These are phyloP conservation scores for Cyclina sinensis DNA, from an alignment of 1,140 invertebrate species.

Conservation along the genomic window DNA sequence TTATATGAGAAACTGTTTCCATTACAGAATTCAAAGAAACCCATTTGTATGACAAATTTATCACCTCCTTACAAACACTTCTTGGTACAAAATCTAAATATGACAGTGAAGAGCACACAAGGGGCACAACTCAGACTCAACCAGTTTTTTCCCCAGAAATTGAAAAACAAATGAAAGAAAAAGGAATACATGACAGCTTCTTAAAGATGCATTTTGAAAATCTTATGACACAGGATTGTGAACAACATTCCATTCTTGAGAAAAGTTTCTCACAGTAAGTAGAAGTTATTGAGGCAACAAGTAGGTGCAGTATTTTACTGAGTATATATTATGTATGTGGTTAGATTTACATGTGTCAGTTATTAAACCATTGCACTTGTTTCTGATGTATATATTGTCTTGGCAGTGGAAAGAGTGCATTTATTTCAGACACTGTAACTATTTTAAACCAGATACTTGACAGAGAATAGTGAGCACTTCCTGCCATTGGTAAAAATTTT, in stretches of 20 bases:
- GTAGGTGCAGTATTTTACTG: too few relatives aligned
- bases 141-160: conserved; percentile 71
- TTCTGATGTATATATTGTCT: too few relatives aligned
- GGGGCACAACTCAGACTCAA: not conserved
- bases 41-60: conserved; percentile 76
- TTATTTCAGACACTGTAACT: too few relatives aligned
- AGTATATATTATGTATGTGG: too few relatives aligned
- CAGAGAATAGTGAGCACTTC: too few relatives aligned
- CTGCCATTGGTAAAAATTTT: too few relatives aligned
- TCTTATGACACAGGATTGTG: conserved; percentile 66
- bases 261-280: conserved; percentile 46
- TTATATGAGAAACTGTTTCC: conserved; percentile 14
- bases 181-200: conserved; percentile 77
- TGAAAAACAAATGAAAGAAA: conserved; percentile 73
- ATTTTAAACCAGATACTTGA: too few relatives aligned
- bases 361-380: too few relatives aligned
- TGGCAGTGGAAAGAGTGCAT: too few relatives aligned
- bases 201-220: conserved; percentile 80
- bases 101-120: not conserved
- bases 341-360: too few relatives aligned
- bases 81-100: conserved; percentile 68
- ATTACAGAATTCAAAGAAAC: conserved; percentile 74
- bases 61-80: conserved; percentile 74
- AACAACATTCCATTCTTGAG: conserved; percentile 42
- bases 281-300: too few relatives aligned